These are phyloP conservation scores for Ceratotherium simum DNA, from an alignment of 2,113 vertebrate genomes.

Conservation along the genomic window DNA sequence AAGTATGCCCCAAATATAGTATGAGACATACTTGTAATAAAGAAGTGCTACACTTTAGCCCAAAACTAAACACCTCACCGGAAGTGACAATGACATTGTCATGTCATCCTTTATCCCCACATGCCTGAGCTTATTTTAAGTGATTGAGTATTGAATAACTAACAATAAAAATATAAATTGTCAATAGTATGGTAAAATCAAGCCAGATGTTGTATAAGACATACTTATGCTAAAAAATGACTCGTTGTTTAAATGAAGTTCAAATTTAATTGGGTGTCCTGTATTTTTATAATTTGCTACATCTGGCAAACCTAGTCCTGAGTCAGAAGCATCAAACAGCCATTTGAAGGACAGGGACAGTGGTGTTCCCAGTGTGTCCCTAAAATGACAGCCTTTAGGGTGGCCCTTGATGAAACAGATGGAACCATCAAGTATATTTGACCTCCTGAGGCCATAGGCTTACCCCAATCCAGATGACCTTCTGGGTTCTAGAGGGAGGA, in stretches of 20 bases:
- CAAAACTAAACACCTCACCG: background rate
- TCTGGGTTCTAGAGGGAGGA: background rate
- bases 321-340: background rate
- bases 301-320: background rate
- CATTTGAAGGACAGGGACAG: background rate
- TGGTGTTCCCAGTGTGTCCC: background rate
- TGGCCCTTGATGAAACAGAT: background rate
- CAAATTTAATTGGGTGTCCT: background rate
- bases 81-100: background rate
- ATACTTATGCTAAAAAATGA: background rate
- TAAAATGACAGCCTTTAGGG: background rate
- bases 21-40: background rate
- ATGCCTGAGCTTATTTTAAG: slow-evolving; percentile 11
- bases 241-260: background rate
- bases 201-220: background rate
- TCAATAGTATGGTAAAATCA: background rate
- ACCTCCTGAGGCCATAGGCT: background rate
- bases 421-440: background rate
- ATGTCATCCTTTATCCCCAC: background rate
- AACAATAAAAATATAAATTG: slow-evolving; percentile 11
- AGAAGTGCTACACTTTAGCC: background rate
- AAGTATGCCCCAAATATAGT: background rate
- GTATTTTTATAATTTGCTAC: background rate
- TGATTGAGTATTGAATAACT: background rate
- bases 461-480: background rate